A percentile compares a stretch with the other conserved stretches of the same genome.
Conservation (phyloP, 2,113 vertebrate genomes). For the Gavia stellata region DNA sequence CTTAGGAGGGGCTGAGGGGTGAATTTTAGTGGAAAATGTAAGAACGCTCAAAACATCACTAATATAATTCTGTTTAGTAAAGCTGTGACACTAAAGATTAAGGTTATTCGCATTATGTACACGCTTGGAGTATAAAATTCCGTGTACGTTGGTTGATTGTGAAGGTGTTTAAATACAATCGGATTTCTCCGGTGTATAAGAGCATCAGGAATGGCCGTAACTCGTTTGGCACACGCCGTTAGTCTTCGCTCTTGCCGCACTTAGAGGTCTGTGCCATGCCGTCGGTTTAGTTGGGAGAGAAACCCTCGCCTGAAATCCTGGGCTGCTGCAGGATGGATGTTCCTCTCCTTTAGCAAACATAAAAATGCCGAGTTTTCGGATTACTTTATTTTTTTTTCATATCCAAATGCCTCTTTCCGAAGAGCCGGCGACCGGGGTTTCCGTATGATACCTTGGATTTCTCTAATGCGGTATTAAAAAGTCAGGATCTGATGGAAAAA, state of each 20-base stretch:
- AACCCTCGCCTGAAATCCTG: too few species aligned
- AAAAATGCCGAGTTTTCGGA: too few species aligned
- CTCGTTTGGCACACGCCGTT: background rate
- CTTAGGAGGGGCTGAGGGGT: too few species aligned
- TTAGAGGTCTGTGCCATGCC: rapidly evolving
- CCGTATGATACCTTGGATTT: background rate
- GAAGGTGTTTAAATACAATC: background rate
- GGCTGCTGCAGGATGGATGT: background rate
- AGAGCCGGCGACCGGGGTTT: background rate
- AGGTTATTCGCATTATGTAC: background rate
- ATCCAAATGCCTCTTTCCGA: background rate
- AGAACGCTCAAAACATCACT: background rate
- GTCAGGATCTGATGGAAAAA: background rate
- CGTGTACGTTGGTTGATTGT: background rate
- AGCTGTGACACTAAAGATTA: background rate
- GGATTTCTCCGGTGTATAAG: background rate
- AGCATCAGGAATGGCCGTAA: background rate
- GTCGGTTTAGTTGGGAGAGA: background rate
- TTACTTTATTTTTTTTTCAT: background rate
- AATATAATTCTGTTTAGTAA: background rate
- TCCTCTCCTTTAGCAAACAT: background rate
- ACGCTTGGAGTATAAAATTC: background rate
- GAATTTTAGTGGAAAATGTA: background rate
- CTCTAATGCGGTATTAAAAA: background rate
- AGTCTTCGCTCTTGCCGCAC: too few species aligned